A percentile compares a stretch with the other conserved stretches of the same genome.
Conservation (phyloP, 2,797 vertebrate genomes). For the Hippocampus kuda region DNA sequence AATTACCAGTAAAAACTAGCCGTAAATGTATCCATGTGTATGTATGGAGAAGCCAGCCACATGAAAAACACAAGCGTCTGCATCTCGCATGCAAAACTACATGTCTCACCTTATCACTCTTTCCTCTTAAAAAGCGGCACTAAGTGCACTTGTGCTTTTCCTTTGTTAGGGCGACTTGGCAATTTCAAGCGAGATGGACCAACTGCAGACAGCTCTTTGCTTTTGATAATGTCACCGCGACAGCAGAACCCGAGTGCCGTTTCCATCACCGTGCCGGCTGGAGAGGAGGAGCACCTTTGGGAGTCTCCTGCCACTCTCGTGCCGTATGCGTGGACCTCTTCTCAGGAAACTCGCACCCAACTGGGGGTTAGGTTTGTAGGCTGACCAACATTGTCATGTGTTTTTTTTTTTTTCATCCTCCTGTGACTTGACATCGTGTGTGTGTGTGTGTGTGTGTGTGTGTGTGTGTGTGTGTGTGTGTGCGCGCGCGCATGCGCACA, state of each 20-base stretch:
- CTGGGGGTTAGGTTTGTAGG: neutral
- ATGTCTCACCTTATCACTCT: conserved; percentile 92
- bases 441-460: no score
- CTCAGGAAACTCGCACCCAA: conserved; percentile 32
- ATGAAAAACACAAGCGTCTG: conserved; percentile 55
- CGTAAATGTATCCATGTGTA: neutral
- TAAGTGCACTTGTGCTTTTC: conserved; percentile 90
- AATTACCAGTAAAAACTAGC: neutral
- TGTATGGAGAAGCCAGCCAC: conserved; percentile 1
- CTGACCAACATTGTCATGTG: neutral
- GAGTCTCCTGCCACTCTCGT: conserved; percentile 49
- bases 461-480: neutral
- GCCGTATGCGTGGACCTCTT: conserved; percentile 57
- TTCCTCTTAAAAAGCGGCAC: conserved; percentile 76
- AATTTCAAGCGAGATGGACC: conserved; percentile 90
- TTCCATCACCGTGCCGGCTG: conserved; percentile 77
- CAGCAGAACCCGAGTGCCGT: conserved; percentile 78
- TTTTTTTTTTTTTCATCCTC: neutral
- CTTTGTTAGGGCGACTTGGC: conserved; percentile 99
- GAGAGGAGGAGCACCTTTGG: conserved; percentile 32
- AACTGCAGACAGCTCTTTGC: conserved; percentile 87
- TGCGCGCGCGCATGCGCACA: neutral
- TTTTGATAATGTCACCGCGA: conserved; percentile 89
- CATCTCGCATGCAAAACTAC: conserved; percentile 67
- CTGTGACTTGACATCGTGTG: neutral